phyloP scores from a whole-genome alignment of 2,113 vertebrate species.

The Apodemus speciosus region DNA sequence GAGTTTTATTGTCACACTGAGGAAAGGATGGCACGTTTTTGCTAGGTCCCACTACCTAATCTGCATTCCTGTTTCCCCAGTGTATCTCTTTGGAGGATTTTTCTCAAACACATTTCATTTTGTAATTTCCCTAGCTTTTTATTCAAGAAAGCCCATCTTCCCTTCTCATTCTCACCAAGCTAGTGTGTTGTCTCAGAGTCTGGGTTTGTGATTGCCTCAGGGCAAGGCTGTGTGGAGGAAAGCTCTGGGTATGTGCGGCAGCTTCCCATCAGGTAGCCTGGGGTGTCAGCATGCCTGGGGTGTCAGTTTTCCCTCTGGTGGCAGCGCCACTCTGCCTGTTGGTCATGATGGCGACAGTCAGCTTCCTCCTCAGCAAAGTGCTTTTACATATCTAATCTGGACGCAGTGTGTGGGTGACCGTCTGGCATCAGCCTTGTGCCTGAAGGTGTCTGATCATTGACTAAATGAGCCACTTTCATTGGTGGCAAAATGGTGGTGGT shows the following conservation, averaged over 20 bases:
- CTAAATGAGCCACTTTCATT: background rate
- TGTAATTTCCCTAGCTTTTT: background rate
- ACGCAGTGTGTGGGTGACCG: background rate
- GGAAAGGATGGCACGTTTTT: background rate
- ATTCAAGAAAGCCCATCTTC: background rate
- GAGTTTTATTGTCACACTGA: background rate
- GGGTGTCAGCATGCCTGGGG: background rate
- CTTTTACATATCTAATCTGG: background rate
- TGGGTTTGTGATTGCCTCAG: background rate
- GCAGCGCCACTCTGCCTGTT: background rate
- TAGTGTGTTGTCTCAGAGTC: background rate
- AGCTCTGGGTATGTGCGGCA: accelerated
- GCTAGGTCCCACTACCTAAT: background rate
- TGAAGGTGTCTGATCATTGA: background rate
- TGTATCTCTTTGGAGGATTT: background rate
- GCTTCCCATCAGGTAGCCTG: accelerated
- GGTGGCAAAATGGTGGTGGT: background rate
- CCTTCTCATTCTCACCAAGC: background rate
- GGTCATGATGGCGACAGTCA: background rate
- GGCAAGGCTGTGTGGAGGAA: background rate
- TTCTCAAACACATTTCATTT: background rate
- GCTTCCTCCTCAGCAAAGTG: background rate
- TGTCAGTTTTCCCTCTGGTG: background rate
- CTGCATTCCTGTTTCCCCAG: background rate
- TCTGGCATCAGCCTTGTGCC: background rate